Evolutionary conservation across 2,888 invertebrate genomes (phyloP).

Genomic region (Drepanosiphum platanoidis): DNA sequence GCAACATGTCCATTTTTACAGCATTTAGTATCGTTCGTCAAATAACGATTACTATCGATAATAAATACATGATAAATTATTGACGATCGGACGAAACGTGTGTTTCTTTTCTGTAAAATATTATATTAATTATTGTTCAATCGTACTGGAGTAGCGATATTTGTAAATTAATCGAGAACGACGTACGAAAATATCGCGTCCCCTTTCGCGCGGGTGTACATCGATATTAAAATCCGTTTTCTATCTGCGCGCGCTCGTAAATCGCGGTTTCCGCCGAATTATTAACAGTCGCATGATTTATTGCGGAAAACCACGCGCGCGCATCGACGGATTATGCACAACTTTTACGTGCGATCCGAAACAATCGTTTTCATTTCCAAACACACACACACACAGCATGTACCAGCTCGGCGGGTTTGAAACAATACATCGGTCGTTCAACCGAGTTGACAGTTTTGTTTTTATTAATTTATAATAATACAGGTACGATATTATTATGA

Average conservation of each 20-base stretch:
- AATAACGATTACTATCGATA: too few relatives aligned
- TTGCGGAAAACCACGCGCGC: slow-evolving; percentile 8
- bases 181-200: neutral
- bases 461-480: neutral
- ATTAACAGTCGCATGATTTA: slow-evolving; percentile 29
- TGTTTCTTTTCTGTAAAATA: too few relatives aligned
- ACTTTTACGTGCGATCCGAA: slow-evolving; percentile 9
- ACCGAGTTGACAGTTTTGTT: neutral
- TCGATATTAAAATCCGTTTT: neutral
- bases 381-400: neutral
- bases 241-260: neutral
- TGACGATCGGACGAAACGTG: too few relatives aligned
- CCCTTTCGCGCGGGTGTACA: neutral
- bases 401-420: neutral
- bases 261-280: slow-evolving; percentile 17
- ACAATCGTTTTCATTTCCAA: slow-evolving; percentile 37
- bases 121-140: too few relatives aligned
- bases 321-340: neutral
- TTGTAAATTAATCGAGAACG: too few relatives aligned
- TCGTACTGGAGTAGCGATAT: too few relatives aligned
- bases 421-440: slow-evolving; percentile 18
- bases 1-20: too few relatives aligned
- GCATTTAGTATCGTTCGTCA: too few relatives aligned
- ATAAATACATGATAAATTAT: too few relatives aligned
- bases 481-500: neutral